These are phyloP conservation scores for Cabera pusaria DNA, from an alignment of 2,888 invertebrate species.

Conservation along the genomic window DNA sequence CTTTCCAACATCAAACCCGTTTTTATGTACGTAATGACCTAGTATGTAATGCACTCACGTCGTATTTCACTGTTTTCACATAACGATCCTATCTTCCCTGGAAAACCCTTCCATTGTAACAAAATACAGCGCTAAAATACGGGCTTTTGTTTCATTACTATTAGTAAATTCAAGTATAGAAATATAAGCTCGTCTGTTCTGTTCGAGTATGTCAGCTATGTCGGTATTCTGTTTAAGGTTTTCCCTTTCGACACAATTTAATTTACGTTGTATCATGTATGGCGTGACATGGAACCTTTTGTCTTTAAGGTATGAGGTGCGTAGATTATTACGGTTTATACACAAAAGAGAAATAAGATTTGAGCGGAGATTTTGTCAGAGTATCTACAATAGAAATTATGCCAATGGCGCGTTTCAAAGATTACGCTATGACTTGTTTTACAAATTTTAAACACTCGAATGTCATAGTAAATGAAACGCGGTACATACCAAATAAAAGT, in stretches of 20 bases:
- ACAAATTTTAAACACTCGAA: too few relatives aligned
- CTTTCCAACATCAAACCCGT: conserved; percentile 22
- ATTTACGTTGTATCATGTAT: conserved; percentile 21
- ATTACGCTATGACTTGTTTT: too few relatives aligned
- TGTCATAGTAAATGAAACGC: too few relatives aligned
- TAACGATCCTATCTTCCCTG: conserved; percentile 24
- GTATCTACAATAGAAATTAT: too few relatives aligned
- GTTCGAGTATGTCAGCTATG: conserved; percentile 9
- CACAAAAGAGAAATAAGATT: conserved; percentile 30
- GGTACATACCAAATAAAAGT: too few relatives aligned
- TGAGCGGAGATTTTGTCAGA: too few relatives aligned
- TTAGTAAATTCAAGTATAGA: conserved; percentile 14
- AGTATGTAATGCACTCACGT: conserved; percentile 24
- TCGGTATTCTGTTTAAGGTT: conserved; percentile 25
- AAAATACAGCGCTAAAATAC: conserved; percentile 17
- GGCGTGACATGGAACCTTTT: conserved; percentile 29
- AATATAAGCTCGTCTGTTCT: neutral
- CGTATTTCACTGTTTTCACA: conserved; percentile 23
- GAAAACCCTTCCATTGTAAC: conserved; percentile 15
- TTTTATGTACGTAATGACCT: conserved; percentile 24
- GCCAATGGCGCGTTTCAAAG: too few relatives aligned
- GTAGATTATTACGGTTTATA: conserved; percentile 33
- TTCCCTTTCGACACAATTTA: conserved; percentile 26
- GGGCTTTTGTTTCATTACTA: conserved; percentile 12
- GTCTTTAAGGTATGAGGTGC: conserved; percentile 31